Base-by-base conservation (phyloP, 2,113 vertebrate species). In the Rhadina sibilatrix region DNA sequence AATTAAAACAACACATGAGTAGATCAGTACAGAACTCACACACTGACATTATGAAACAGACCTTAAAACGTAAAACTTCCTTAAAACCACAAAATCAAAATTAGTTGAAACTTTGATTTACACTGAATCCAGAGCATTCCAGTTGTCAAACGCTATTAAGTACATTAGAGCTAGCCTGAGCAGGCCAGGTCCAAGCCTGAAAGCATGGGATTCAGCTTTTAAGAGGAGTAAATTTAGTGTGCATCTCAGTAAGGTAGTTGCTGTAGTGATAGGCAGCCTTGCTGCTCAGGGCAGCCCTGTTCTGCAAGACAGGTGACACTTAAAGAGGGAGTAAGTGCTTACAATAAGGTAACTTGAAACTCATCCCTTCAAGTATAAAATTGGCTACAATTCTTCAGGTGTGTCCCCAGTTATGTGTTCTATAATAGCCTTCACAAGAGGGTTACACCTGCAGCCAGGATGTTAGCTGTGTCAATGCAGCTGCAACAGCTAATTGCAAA, bases 11-110 rank as follows among this genome's bases (percentile, higher is more conserved):
- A 23, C 33, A 38, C 1, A 0, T 8, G 5, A 70, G 18, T 52
- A 16, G 42, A 82, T 42, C 52, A 68, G 15, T 47, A 8, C 27
- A 84, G n/a, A 82, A 31, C 11, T 71, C 37, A 20, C 13, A 46
- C 24, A 47, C 1, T 18, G n/a, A 38, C 12, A 47, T 10, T 69
- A 21, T 38, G 38, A 83, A 88, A 61, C 3, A 35, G 57, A 66
- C 3, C 0, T 14, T 14, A 33, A 84, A 37, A 1, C 0, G 12
- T 14, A 33, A 84, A 37, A 1, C 21, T 66, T 66, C 16, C 30
- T 54, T 61, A 54, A 69, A 61, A 22, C 19, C 10, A 77, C 23
- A 49, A 60, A 46, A 72, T 50, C 5, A 66, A 54, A 78, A 71
- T 18, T 5, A 70, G 17, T 3, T 5, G 4, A 89, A 87, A 56